Conservation (phyloP, 2,888 invertebrate species). For the Volucella inflata region DNA sequence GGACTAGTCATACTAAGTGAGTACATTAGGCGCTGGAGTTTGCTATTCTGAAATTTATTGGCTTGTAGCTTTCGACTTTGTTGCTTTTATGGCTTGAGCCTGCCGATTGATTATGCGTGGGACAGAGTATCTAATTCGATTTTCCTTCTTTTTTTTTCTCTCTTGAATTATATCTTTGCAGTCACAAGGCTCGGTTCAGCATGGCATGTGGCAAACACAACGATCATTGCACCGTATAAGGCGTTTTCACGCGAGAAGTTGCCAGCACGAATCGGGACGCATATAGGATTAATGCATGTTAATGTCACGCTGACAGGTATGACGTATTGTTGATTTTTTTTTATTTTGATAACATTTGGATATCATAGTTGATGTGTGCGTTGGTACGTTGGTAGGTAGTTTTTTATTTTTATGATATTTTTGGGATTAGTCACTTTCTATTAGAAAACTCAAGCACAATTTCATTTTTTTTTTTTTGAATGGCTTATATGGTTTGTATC, state of each 20-base stretch:
- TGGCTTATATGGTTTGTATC: too few species aligned
- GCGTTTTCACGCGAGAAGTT: conserved; percentile 95
- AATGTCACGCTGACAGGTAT: conserved; percentile 97
- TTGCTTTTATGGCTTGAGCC: conserved; percentile 1
- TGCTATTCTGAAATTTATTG: conserved; percentile 55
- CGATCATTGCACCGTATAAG: conserved; percentile 93
- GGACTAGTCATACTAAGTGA: conserved; percentile 96
- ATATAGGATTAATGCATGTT: conserved; percentile 96
- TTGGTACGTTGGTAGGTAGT: not conserved
- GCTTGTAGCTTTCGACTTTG: conserved; percentile 44
- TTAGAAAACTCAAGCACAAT: too few species aligned
- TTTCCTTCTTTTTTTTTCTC: conserved; percentile 57
- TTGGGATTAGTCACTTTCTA: too few species aligned
- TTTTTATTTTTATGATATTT: not conserved
- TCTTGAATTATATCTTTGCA: conserved; percentile 83
- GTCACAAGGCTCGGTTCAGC: conserved; percentile 95
- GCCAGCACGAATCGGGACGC: conserved; percentile 94
- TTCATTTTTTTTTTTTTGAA: too few species aligned
- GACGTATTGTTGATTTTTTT: conserved; percentile 22
- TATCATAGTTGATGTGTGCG: not conserved
- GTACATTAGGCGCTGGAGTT: conserved; percentile 80
- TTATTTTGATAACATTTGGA: not conserved
- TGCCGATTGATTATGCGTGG: conserved; percentile 21
- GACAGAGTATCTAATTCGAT: conserved; percentile 15
- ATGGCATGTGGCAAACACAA: conserved; percentile 95